Evolutionary conservation across 2,888 invertebrate species (phyloP).

Genomic region (Lepidochrysops patricia): DNA sequence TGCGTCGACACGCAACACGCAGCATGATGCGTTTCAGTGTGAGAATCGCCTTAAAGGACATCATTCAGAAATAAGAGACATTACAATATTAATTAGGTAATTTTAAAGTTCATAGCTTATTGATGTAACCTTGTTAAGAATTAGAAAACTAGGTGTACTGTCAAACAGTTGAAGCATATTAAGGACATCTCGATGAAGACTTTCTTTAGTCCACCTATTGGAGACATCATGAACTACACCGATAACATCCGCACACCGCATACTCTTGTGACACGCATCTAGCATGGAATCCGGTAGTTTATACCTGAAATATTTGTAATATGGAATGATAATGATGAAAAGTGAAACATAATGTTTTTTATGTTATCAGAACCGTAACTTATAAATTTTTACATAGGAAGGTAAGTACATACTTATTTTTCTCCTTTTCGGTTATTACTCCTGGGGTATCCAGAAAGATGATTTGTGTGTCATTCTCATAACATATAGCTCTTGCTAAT

Average conservation of each 20-base stretch:
- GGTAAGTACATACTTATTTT: conserved; percentile 72
- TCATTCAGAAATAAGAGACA: no score
- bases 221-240: conserved; percentile 91
- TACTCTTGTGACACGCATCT: conserved; percentile 71
- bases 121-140: conserved; percentile 88
- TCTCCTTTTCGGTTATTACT: conserved; percentile 80
- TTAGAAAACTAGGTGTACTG: conserved; percentile 79
- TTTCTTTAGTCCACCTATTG: conserved; percentile 78
- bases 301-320: conserved; percentile 40
- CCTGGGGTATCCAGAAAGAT: conserved; percentile 97
- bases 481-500: conserved; percentile 82
- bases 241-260: conserved; percentile 84
- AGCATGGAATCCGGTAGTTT: conserved; percentile 59
- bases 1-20: no score
- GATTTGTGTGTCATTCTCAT: conserved; percentile 86
- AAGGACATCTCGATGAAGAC: conserved; percentile 80
- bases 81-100: no score
- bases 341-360: not conserved
- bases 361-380: no score
- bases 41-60: no score
- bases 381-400: no score
- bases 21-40: no score
- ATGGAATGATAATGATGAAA: not conserved
- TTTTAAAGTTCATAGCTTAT: no score
- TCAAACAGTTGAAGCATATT: conserved; percentile 78